Evolutionary conservation across 2,797 vertebrate genomes (phyloP).

Genomic region (Acanthurus lineatus): DNA sequence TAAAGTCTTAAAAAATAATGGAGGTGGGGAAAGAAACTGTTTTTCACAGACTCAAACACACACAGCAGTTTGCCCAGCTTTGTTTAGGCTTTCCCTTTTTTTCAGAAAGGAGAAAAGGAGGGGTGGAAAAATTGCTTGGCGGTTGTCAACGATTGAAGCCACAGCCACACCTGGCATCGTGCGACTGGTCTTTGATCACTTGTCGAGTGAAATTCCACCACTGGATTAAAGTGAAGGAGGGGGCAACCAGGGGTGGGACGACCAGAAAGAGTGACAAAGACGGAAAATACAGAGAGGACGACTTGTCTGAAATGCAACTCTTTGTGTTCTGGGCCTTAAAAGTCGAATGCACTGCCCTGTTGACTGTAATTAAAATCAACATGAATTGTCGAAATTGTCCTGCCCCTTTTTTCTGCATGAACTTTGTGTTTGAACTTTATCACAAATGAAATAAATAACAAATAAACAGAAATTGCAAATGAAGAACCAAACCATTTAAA

Average conservation of each 20-base stretch:
- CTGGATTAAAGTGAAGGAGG: slow-evolving; percentile 83
- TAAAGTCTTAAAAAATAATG: slow-evolving; percentile 79
- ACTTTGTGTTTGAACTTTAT: slow-evolving; percentile 32
- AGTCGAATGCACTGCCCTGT: slow-evolving; percentile 55
- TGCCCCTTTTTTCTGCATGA: not conserved
- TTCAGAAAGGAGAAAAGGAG: slow-evolving; percentile 52
- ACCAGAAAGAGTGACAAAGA: too few species aligned
- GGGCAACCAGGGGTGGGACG: slow-evolving; percentile 54
- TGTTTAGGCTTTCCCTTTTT: slow-evolving; percentile 67
- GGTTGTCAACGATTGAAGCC: slow-evolving; percentile 82
- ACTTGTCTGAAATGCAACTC: slow-evolving; percentile 63
- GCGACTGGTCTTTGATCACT: slow-evolving; percentile 84
- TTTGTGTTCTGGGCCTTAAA: slow-evolving; percentile 57
- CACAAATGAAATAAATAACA: slow-evolving; percentile 19
- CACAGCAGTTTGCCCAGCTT: slow-evolving; percentile 78
- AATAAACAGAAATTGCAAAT: slow-evolving; percentile 16
- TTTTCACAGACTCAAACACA: slow-evolving; percentile 75
- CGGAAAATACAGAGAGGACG: slow-evolving; percentile 11
- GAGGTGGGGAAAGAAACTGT: slow-evolving; percentile 62
- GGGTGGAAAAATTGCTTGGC: slow-evolving; percentile 61
- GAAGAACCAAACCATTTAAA: slow-evolving; percentile 11
- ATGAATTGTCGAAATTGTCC: slow-evolving; percentile 72
- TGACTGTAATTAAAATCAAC: slow-evolving; percentile 79
- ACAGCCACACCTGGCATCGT: slow-evolving; percentile 81
- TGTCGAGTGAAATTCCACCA: slow-evolving; percentile 85